A percentile compares a stretch with the other conserved stretches of the same genome.
phyloP scores from a whole-genome alignment of 2,888 invertebrate species.

The Cerastis leucographa region DNA sequence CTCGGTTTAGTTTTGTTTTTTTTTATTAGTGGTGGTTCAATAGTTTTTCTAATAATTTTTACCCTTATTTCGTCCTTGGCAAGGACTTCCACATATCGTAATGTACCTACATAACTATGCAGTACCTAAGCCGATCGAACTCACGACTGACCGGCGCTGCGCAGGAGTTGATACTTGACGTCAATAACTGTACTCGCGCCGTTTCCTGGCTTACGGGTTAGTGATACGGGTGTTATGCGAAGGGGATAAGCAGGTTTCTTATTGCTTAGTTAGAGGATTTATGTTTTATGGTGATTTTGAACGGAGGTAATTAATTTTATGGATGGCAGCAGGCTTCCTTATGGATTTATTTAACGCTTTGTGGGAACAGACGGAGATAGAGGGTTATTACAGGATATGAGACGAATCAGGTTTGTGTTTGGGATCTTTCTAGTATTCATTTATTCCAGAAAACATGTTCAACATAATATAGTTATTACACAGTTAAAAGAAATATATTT shows the following conservation, averaged over 20 bases:
- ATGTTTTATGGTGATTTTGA: constrained; percentile 44
- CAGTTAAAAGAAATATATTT: neutral
- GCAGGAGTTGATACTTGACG: constrained; percentile 48
- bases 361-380: neutral
- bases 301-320: constrained; percentile 25
- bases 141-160: constrained; percentile 28
- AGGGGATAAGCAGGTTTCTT: constrained; percentile 34
- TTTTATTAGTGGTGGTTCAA: too few relatives aligned
- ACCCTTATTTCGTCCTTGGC: neutral
- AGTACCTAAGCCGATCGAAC: constrained; percentile 40
- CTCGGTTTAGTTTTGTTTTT: too few relatives aligned
- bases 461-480: neutral
- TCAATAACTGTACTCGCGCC: constrained; percentile 62
- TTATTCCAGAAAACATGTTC: neutral
- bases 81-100: neutral
- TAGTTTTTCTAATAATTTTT: too few relatives aligned
- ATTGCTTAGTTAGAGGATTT: constrained; percentile 5
- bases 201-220: constrained; percentile 63
- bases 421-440: neutral
- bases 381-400: neutral
- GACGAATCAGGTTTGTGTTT: neutral
- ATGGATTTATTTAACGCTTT: neutral
- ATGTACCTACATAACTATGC: neutral
- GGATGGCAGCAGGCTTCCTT: constrained; percentile 5
- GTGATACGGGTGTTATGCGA: constrained; percentile 43